Conservation (phyloP, 1,140 invertebrate species). For the Melitaea cinxia region DNA sequence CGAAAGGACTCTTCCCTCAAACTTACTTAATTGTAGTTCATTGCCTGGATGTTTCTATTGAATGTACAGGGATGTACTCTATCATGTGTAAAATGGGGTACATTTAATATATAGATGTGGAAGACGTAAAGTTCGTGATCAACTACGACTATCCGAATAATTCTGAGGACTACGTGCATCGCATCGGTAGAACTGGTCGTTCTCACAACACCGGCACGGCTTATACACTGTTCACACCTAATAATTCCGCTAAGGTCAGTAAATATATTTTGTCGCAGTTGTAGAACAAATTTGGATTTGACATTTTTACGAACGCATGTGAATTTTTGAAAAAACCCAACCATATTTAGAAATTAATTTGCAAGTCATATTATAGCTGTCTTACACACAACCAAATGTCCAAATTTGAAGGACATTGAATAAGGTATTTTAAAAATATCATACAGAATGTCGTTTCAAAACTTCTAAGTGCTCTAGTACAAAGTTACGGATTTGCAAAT, state of each 20-base stretch:
- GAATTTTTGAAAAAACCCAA: too few relatives aligned
- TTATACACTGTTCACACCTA: conserved; percentile 93
- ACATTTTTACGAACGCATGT: too few relatives aligned
- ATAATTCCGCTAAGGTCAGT: conserved; percentile 87
- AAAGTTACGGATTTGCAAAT: too few relatives aligned
- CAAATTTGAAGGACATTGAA: too few relatives aligned
- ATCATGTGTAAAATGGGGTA: background rate
- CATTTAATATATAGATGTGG: conserved; percentile 85
- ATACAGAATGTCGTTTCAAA: too few relatives aligned
- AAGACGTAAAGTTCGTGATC: conserved; percentile 96
- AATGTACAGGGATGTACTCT: background rate
- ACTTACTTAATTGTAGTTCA: too few relatives aligned
- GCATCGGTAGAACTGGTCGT: conserved; percentile 94
- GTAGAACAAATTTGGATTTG: background rate
- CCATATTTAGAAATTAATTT: too few relatives aligned
- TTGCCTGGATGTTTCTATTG: too few relatives aligned
- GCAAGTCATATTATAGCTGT: too few relatives aligned
- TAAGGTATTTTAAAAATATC: too few relatives aligned
- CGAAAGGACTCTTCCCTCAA: conserved; percentile 22
- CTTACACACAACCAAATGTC: too few relatives aligned
- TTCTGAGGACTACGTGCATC: conserved; percentile 95
- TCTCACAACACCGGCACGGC: conserved; percentile 92
- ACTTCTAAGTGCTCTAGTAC: too few relatives aligned
- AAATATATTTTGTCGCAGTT: background rate
- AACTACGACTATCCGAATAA: conserved; percentile 96